Base-by-base conservation (phyloP, 2,888 invertebrate species). In the Lepetodrilus schrolli region DNA sequence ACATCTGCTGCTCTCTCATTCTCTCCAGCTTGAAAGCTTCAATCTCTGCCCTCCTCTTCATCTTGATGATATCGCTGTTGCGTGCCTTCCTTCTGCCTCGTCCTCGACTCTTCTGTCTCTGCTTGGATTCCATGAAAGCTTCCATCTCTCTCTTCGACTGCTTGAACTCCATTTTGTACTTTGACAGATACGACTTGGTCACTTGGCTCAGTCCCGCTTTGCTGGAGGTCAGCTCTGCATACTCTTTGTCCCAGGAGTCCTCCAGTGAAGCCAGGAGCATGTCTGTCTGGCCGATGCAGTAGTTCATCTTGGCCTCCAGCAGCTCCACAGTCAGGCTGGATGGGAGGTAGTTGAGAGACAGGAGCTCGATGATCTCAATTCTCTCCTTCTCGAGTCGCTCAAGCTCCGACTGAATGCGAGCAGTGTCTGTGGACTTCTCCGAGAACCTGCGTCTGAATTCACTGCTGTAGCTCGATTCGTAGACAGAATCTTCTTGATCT, bases 241-340 rank as follows among this genome's bases (percentile, higher is more conserved):
- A 73, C 48, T 81, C 72, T 23, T 74, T 78, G n/a, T 74, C 80
- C 79, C 84, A 82, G 13, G 77, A 79, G n/a, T 85, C 83, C 47
- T 90, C 89, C 8, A 90, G 73, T 0, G 87, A 82, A 13, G 87
- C 79, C 20, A 91, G 80, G n/a, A 90, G 76, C 17, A 86, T 80
- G 78, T 90, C 90, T 10, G 91, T 90, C 79, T 91, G 90, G 1
- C 90, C 90, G 68, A 90, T 87, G 74, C 88, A 88, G 75, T 91
- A 90, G 73, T 91, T 90, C n/a, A 91, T 79, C 74, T 90, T 90
- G 2, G 89, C 89, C 75, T 91, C 91, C n/a, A 90, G 83, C 36
- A 90, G 77, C 73, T 91, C 90, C 21, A 90, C 87, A 75, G 89
- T 89, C 26, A 90, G 75, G 73, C 88, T 90, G n/a, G 88, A 84